These are phyloP conservation scores for Menidia beryllina DNA, from an alignment of 2,113 vertebrate species.

Conservation along the genomic window DNA sequence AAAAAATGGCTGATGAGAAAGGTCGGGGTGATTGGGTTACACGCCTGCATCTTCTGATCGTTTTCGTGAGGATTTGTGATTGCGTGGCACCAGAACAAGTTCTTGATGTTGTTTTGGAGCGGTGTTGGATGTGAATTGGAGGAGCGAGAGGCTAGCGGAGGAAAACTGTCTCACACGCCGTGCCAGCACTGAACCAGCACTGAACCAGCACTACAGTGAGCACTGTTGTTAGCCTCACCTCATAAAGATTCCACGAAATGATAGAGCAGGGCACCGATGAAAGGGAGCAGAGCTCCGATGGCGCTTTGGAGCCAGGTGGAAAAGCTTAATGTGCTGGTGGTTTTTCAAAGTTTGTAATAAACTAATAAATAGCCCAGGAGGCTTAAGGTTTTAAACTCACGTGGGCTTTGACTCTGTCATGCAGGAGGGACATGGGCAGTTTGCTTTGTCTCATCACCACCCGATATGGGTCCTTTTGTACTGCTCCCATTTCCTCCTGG, in stretches of 20 bases:
- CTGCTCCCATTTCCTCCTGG: slow-evolving; percentile 93
- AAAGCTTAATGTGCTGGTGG: background rate
- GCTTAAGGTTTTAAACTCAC: slow-evolving; percentile 81
- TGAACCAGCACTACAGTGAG: slow-evolving; percentile 36
- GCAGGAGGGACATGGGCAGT: slow-evolving; percentile 94
- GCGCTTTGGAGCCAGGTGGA: background rate
- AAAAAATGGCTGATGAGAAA: background rate
- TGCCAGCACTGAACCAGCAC: slow-evolving; percentile 23
- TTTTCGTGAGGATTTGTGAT: slow-evolving; percentile 42
- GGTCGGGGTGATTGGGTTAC: background rate
- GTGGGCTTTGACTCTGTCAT: slow-evolving; percentile 90
- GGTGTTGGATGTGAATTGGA: slow-evolving; percentile 2
- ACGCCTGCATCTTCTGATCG: slow-evolving; percentile 1
- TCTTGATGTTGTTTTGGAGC: slow-evolving; percentile 42
- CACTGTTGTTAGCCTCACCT: slow-evolving; percentile 22
- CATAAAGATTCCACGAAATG: slow-evolving; percentile 19
- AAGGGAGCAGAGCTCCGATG: background rate
- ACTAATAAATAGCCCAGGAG: background rate
- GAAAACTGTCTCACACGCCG: background rate
- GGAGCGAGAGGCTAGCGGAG: slow-evolving; percentile 20
- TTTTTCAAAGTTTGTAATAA: background rate
- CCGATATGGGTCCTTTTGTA: slow-evolving; percentile 94
- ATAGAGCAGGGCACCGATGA: slow-evolving; percentile 10
- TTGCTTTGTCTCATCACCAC: slow-evolving; percentile 95
- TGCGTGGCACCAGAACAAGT: slow-evolving; percentile 29